Evolutionary conservation across 1,140 invertebrate species (phyloP), one percentile per base, ranked within the genome.

Genomic region (Ctenoplectra terminalis): DNA sequence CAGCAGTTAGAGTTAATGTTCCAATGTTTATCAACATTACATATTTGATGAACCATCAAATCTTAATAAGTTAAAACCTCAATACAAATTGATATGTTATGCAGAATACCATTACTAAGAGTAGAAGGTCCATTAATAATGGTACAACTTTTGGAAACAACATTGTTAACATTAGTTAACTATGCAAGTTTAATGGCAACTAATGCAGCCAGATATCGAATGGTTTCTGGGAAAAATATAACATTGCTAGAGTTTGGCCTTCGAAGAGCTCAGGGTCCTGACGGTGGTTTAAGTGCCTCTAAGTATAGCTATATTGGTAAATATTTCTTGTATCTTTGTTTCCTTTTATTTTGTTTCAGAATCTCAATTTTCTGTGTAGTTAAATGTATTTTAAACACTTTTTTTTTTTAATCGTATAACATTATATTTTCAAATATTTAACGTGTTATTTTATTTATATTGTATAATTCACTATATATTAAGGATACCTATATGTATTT

Each of bases 161-260:
- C 98, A 34, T 94, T 99, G 43, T 95, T 99, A 74, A 99, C 98
- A 85, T 95, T 99, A 64, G 97, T 99, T 63, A 99, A 99, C 94
- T 99, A 98, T 95, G 98, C 99, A 83, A 99, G 99, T 95, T 96
- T 99, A 90, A 98, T 99, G 94, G 98, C 99, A 17, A 99, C 99
- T 66, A 99, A 99, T 95, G 99, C 99, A 76, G 98, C 99, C 60
- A 95, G 99, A 85, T 99, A 99, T 94, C 95, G 99, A 84, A 96
- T 99, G 94, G 98, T 98, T 34, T 97, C 98, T 81, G 98, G 98
- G 23, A 97, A 96, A 90, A 95, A 97, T 91, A 95, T 98, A 73
- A 95, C 96, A 74, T 93, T 99, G 58, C 94, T 99, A 52, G 99
- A 99, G 94, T 99, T 99, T 95, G 99, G 99, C 29, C 94, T 99